These are phyloP conservation scores for Podilymbus podiceps DNA, from an alignment of 2,113 vertebrate genomes.

Conservation along the genomic window DNA sequence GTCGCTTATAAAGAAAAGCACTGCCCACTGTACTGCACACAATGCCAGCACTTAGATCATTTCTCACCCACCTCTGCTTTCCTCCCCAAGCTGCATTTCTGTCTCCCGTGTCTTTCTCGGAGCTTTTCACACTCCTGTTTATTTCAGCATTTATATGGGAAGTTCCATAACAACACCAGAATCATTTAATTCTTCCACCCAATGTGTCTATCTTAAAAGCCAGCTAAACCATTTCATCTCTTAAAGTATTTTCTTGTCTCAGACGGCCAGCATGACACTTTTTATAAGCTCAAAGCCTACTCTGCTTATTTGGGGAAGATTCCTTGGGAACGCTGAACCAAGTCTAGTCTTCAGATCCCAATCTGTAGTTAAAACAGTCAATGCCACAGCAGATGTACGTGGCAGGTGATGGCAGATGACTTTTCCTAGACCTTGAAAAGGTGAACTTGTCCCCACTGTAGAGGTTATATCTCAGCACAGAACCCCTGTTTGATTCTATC, in stretches of 20 bases:
- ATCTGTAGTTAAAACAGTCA: background rate
- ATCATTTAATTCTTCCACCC: background rate
- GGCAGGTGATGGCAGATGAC: background rate
- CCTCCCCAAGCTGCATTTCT: background rate
- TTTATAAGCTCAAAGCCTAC: background rate
- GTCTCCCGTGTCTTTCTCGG: background rate
- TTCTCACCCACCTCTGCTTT: constrained; percentile 31
- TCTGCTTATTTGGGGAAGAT: background rate
- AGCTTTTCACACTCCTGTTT: background rate
- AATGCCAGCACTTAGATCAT: background rate
- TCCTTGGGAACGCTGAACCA: background rate
- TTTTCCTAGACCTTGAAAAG: background rate
- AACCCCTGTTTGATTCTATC: background rate
- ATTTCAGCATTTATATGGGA: background rate
- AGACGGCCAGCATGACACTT: background rate
- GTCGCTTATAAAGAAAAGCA: background rate
- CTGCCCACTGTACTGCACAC: background rate
- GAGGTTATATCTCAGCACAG: background rate
- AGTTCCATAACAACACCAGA: background rate
- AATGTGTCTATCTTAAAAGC: background rate
- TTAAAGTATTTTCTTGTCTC: background rate
- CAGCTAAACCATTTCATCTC: background rate
- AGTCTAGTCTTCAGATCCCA: background rate
- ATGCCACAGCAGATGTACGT: background rate
- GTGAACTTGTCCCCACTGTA: background rate